Base-by-base conservation (phyloP, 2,888 invertebrate genomes). In the Ethmia dodecea region DNA sequence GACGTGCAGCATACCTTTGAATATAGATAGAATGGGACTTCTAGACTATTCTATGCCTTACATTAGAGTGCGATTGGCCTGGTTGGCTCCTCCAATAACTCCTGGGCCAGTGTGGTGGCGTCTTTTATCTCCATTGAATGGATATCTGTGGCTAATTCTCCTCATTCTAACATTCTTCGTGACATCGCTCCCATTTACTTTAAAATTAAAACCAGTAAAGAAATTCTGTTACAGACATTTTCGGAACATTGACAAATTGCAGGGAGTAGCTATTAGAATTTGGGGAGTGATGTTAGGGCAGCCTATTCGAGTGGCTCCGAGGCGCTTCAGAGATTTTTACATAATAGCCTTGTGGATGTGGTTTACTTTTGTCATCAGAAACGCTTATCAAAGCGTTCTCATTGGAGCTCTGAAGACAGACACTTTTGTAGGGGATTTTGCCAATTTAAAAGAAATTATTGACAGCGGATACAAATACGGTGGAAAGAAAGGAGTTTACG, bases 251-350 rank as follows among this genome's bases (percentile, higher is more conserved):
- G 45, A 63, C 16, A 68, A 60, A 38, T 38, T 76, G 16, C 60
- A 59, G 13, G 58, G 67, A 1, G 60, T 68, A 3, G 55, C 63
- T 2, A 61, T 80, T 12, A 58, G 70, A 32, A 63, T 65, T 13
- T 79, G 79, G 77, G 76, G 71, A 14, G 59, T 77, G 2, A 46
- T 77, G 52, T 45, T 76, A 31, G 77, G 77, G 0, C 79, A 79
- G 37, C 70, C 77, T 0, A 62, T 79, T 5, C 50, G 51, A 28
- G 57, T 78, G 1, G 49, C 55, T 6, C 78, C 76, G 2, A 61
- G 42, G 42, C 57, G 61, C n/a, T 78, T 78, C 26, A 52, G 78
- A 40, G 78, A 79, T 49, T 73, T 77, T 35, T 79, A 79, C 35
- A 59, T 79, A 5, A 47, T 79, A 9, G 48, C 59, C 11, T 34